A percentile compares a stretch with the other conserved stretches of the same genome.
These are phyloP conservation scores for Leguminivora glycinivorella DNA, from an alignment of 1,140 invertebrate genomes.

Conservation along the genomic window DNA sequence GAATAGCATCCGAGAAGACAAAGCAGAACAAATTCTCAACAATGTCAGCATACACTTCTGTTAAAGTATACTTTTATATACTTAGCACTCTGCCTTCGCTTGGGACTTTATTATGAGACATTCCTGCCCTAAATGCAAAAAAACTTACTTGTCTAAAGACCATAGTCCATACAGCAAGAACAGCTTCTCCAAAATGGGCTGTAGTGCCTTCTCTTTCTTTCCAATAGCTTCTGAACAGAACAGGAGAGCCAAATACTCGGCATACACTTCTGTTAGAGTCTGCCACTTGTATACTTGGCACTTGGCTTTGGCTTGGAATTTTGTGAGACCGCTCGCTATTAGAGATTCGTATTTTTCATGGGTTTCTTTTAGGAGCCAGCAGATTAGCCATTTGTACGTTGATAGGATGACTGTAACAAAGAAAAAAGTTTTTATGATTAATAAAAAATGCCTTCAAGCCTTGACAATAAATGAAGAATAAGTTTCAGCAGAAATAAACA, in stretches of 20 bases:
- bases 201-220: conserved; percentile 74
- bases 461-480: too few relatives aligned
- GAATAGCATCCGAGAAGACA: too few relatives aligned
- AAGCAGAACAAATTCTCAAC: too few relatives aligned
- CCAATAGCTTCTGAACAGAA: conserved; percentile 80
- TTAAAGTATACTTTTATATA: too few relatives aligned
- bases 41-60: too few relatives aligned
- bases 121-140: too few relatives aligned
- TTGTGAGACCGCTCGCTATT: conserved; percentile 79
- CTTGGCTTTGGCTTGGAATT: conserved; percentile 88
- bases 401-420: conserved; percentile 83
- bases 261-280: conserved; percentile 87
- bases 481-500: too few relatives aligned
- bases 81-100: too few relatives aligned
- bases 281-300: conserved; percentile 90
- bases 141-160: conserved; percentile 80
- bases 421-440: too few relatives aligned
- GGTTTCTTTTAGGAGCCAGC: conserved; percentile 87
- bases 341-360: conserved; percentile 81
- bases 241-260: conserved; percentile 83
- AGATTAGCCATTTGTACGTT: conserved; percentile 91
- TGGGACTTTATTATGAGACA: too few relatives aligned
- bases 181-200: conserved; percentile 82
- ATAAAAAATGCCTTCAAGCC: too few relatives aligned
- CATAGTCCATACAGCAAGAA: conserved; percentile 86